Percentiles rank a stretch among this genome's conserved stretches.
Evolutionary conservation across 2,797 vertebrate genomes (phyloP).

Genomic region (Natrix natrix): DNA sequence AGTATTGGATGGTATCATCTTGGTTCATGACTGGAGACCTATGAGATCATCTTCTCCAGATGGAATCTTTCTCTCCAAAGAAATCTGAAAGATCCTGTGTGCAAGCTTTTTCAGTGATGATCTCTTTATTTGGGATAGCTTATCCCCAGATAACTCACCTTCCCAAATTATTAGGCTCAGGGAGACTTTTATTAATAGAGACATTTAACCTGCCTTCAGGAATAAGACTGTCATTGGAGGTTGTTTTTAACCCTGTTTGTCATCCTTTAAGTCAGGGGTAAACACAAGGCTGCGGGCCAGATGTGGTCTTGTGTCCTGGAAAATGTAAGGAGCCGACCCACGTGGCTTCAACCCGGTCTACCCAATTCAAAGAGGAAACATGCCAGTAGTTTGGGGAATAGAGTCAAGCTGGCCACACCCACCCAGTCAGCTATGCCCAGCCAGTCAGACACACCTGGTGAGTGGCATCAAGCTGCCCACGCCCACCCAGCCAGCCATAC

Average conservation of each 20-base stretch:
- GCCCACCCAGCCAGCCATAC: too few relatives aligned
- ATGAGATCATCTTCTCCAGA: neutral
- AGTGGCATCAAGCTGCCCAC: too few relatives aligned
- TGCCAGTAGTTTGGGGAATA: too few relatives aligned
- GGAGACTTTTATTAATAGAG: neutral
- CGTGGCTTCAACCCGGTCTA: too few relatives aligned
- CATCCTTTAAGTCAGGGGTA: neutral
- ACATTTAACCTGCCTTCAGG: neutral
- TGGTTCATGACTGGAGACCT: neutral
- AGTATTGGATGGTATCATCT: neutral
- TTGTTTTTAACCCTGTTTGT: neutral
- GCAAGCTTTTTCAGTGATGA: neutral
- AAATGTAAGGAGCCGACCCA: too few relatives aligned
- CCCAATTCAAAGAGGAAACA: too few relatives aligned
- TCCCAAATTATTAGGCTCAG: neutral
- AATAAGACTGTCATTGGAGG: neutral
- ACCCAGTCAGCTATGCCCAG: too few relatives aligned
- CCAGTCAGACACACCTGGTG: too few relatives aligned
- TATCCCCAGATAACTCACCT: neutral
- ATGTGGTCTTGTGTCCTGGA: too few relatives aligned
- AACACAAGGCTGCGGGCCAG: too few relatives aligned
- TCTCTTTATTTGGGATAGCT: neutral
- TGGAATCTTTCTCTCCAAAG: neutral
- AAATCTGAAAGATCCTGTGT: neutral
- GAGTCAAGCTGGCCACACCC: too few relatives aligned